These are phyloP conservation scores for Argentina silus DNA, from an alignment of 2,797 vertebrate species.

Conservation along the genomic window DNA sequence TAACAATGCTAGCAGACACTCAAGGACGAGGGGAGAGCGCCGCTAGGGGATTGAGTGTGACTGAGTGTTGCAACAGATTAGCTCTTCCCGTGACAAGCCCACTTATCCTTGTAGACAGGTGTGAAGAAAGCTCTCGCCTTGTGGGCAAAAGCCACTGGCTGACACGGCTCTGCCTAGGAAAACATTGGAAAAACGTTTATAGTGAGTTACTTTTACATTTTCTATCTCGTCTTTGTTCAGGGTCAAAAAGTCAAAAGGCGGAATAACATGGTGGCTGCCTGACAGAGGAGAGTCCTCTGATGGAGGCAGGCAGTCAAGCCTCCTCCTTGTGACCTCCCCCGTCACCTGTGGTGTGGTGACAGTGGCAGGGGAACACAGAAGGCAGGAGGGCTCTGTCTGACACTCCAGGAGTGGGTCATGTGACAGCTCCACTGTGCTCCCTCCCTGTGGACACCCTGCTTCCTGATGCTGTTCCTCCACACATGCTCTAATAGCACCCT, in stretches of 20 bases:
- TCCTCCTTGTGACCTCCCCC: slow-evolving; percentile 36
- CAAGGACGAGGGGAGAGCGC: slow-evolving; percentile 72
- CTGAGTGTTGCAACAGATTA: slow-evolving; percentile 82
- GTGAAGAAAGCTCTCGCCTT: slow-evolving; percentile 78
- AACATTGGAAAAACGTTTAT: slow-evolving; percentile 42
- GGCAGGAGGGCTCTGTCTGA: slow-evolving; percentile 28
- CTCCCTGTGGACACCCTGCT: not conserved
- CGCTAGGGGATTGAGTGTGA: slow-evolving; percentile 76
- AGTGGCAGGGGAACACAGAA: slow-evolving; percentile 33
- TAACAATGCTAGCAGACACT: slow-evolving; percentile 68
- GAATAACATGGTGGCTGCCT: slow-evolving; percentile 47
- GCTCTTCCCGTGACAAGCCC: slow-evolving; percentile 74
- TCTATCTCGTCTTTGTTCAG: slow-evolving; percentile 57
- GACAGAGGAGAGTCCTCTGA: not conserved
- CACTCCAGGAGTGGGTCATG: slow-evolving; percentile 41
- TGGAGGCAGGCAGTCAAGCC: slow-evolving; percentile 34
- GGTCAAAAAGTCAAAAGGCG: slow-evolving; percentile 61
- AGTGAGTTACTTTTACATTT: slow-evolving; percentile 64
- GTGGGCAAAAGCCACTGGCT: slow-evolving; percentile 71
- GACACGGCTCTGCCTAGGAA: slow-evolving; percentile 47
- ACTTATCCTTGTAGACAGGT: slow-evolving; percentile 82
- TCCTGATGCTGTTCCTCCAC: slow-evolving; percentile 34
- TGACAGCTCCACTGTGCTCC: slow-evolving; percentile 36
- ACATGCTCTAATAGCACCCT: slow-evolving; percentile 53
- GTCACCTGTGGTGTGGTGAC: slow-evolving; percentile 29